Evolutionary conservation across 1,140 invertebrate species (phyloP), one percentile per base, ranked within the genome.

Genomic region (Lutraria rhynchaena): DNA sequence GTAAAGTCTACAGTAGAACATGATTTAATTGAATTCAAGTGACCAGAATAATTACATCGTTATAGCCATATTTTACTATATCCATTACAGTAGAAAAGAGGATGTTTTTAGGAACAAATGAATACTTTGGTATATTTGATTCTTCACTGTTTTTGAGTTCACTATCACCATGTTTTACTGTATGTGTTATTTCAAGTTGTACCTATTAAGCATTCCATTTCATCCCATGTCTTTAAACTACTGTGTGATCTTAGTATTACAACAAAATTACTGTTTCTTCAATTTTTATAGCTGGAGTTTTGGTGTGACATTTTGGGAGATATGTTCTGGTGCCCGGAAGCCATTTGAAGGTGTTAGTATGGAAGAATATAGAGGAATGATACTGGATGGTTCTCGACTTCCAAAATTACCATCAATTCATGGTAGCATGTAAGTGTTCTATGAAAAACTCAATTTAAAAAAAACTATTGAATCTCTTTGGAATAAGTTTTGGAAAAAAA

Each of bases 231-330:
- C 7, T 46, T 46, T 19, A 46, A 19, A 46, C 27, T 58, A 9
- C 57, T 3, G 57, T 17, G 19, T 22, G 57, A 3, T 60, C 22
- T 60, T 3, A 11, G 7, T 46, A 57, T 13, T 13, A 9, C 27
- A 57, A 57, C 9, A 13, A 57, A 57, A 22, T 22, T 13, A 7
- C 22, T 22, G 55, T 9, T 9, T 57, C 7, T 27, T 13, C 55
- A 57, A 60, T 29, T 37, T 13, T 74, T 74, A 37, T n/a, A 75
- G 73, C 15, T 75, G 73, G 73, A 61, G 73, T 49, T 60, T 75
- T 61, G 73, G 73, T 27, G 37, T 75, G 37, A 44, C 44, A 51
- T 63, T 60, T n/a, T 75, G 73, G 73, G 73, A 75, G 57, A 60
- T 75, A 19, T 46, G 58, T 22, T 61, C 73, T 17, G 9, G 58